These are phyloP conservation scores for Epizoanthus stellaris DNA, from an alignment of 92 coral and sea anemone species.

Conservation along the genomic window DNA sequence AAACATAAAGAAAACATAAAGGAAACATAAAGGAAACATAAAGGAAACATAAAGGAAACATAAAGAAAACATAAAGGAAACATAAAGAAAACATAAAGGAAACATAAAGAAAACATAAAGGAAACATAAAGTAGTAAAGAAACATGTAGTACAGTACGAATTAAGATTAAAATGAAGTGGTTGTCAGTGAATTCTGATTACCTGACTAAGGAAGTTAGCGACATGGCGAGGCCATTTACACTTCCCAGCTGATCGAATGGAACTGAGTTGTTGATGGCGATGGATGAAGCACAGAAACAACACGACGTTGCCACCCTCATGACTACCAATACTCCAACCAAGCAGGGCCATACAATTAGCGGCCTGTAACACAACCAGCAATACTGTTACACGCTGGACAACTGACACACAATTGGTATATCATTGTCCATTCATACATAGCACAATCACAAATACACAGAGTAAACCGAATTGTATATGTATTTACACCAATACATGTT, in stretches of 20 bases:
- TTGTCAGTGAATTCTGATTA: conserved; percentile 15
- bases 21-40: no score
- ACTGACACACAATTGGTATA: background rate
- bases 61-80: no score
- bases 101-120: background rate
- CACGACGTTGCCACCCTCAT: conserved; percentile 53
- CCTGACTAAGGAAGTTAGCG: conserved; percentile 69
- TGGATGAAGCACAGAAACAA: conserved; percentile 63
- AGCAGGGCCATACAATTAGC: conserved; percentile 56
- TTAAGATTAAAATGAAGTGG: no score
- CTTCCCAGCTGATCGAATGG: conserved; percentile 60
- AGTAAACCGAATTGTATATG: no score
- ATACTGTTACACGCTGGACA: background rate
- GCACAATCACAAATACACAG: no score
- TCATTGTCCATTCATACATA: no score
- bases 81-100: no score
- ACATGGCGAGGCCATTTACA: conserved; percentile 81
- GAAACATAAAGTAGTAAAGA: no score
- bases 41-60: no score
- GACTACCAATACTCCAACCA: conserved; percentile 50
- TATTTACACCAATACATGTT: no score
- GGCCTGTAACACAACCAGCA: conserved; percentile 50
- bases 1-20: no score
- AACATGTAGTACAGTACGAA: no score
- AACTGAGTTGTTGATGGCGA: conserved; percentile 81